A percentile compares a stretch with the other conserved stretches of the same genome.
phyloP scores from a whole-genome alignment of 2,113 vertebrate genomes.

The Polypterus bichir region DNA sequence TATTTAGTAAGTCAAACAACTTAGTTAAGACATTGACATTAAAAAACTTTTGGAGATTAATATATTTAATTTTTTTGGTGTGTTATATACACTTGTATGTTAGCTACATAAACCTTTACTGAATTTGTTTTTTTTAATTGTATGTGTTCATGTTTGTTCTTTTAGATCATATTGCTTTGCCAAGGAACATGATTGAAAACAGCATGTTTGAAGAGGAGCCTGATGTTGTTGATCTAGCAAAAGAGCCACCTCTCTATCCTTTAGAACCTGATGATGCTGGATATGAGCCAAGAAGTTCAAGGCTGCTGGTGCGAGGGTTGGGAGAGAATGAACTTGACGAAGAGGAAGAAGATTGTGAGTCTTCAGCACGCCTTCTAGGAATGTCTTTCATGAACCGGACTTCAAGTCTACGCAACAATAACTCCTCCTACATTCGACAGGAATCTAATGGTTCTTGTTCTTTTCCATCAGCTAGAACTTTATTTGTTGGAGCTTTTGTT shows the following conservation, averaged over 20 bases:
- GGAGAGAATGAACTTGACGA: slow-evolving; percentile 88
- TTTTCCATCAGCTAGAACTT: slow-evolving; percentile 53
- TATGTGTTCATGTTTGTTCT: not conserved
- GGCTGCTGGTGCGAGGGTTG: slow-evolving; percentile 82
- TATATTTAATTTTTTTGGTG: too few relatives aligned
- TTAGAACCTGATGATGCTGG: slow-evolving; percentile 81
- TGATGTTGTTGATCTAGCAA: slow-evolving; percentile 86
- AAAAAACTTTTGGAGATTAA: too few relatives aligned
- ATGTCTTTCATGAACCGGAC: slow-evolving; percentile 98
- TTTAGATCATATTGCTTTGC: slow-evolving; percentile 68
- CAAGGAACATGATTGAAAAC: slow-evolving; percentile 98
- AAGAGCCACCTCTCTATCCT: slow-evolving; percentile 76
- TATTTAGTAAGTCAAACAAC: too few relatives aligned
- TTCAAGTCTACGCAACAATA: slow-evolving; percentile 52
- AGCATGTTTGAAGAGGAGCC: slow-evolving; percentile 97
- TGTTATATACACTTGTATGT: too few relatives aligned
- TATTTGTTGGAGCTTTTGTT: slow-evolving; percentile 59
- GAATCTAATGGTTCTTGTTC: slow-evolving; percentile 51
- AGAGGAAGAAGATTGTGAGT: slow-evolving; percentile 89
- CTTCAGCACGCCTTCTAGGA: slow-evolving; percentile 84
- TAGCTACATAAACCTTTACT: too few relatives aligned
- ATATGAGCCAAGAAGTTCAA: slow-evolving; percentile 81
- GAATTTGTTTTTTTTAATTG: too few relatives aligned
- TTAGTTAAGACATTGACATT: too few relatives aligned
- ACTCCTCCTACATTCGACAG: slow-evolving; percentile 57